A percentile compares a stretch with the other conserved stretches of the same genome.
Evolutionary conservation across 2,113 vertebrate species (phyloP).

Genomic region (Chamaea fasciata): DNA sequence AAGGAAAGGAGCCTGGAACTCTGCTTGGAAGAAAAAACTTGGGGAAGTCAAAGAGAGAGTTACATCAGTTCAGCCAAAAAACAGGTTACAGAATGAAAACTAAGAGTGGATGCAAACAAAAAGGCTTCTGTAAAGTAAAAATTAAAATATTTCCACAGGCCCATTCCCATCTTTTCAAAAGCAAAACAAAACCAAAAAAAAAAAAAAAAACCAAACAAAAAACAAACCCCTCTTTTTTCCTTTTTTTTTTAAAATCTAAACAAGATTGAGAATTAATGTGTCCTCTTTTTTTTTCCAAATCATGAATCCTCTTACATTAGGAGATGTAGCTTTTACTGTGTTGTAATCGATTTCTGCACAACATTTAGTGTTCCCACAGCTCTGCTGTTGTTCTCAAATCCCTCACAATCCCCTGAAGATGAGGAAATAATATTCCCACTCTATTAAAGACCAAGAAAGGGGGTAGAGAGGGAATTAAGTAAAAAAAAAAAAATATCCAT

Average conservation of each 20-base stretch:
- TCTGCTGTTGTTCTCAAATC: neutral
- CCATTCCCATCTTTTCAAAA: rapidly evolving
- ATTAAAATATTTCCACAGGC: neutral
- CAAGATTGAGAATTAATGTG: neutral
- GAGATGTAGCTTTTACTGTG: neutral
- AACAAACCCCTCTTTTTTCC: neutral
- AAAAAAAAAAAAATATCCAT: neutral
- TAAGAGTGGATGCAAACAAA: neutral
- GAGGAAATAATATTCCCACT: neutral
- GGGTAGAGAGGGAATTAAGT: neutral
- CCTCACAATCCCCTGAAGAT: neutral
- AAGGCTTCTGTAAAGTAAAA: neutral
- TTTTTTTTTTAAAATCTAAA: neutral
- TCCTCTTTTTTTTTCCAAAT: neutral
- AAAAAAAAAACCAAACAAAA: neutral
- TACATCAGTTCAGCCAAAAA: neutral
- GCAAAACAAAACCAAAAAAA: neutral
- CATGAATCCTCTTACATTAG: neutral
- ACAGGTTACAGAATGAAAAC: neutral
- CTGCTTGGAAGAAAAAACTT: neutral
- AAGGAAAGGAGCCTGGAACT: neutral
- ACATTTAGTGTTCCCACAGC: neutral
- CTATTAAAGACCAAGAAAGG: neutral
- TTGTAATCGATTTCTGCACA: neutral
- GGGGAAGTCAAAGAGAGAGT: neutral